Evolutionary conservation across 1,140 invertebrate species (phyloP).

Genomic region (Yoshiicerus persimilis): DNA sequence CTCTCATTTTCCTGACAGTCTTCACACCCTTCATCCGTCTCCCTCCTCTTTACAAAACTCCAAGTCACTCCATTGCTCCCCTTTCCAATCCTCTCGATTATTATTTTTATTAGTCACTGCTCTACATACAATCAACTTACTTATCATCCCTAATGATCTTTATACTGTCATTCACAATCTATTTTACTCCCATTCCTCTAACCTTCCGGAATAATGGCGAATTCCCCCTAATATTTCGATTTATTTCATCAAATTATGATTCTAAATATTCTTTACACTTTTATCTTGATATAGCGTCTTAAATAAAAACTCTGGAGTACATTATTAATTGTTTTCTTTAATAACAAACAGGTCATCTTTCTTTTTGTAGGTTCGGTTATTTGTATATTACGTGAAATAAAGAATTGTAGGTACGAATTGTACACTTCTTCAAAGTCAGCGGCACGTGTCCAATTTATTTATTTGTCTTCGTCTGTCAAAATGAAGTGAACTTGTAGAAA

Average conservation of each 20-base stretch:
- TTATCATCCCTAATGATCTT: background rate
- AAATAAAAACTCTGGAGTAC: too few relatives aligned
- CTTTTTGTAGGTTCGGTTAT: too few relatives aligned
- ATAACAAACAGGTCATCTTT: too few relatives aligned
- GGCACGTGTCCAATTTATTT: background rate
- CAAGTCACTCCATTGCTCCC: background rate
- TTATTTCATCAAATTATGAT: too few relatives aligned
- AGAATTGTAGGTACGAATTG: background rate
- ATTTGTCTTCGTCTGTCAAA: background rate
- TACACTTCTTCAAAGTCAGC: background rate
- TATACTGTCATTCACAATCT: background rate
- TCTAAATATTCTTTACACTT: too few relatives aligned
- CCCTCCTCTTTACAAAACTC: background rate
- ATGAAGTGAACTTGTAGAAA: background rate
- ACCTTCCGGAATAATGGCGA: too few relatives aligned
- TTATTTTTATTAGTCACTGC: background rate
- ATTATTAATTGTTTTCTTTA: too few relatives aligned
- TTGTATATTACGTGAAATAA: too few relatives aligned
- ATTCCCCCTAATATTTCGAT: too few relatives aligned
- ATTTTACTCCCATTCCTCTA: too few relatives aligned
- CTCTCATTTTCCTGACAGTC: conserved; percentile 24
- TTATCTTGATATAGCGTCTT: too few relatives aligned
- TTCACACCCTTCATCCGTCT: conserved; percentile 27
- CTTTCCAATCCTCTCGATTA: background rate
- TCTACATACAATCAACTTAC: background rate